Conservation (phyloP, 2,888 invertebrate genomes). For the Amphipoea oculea region DNA sequence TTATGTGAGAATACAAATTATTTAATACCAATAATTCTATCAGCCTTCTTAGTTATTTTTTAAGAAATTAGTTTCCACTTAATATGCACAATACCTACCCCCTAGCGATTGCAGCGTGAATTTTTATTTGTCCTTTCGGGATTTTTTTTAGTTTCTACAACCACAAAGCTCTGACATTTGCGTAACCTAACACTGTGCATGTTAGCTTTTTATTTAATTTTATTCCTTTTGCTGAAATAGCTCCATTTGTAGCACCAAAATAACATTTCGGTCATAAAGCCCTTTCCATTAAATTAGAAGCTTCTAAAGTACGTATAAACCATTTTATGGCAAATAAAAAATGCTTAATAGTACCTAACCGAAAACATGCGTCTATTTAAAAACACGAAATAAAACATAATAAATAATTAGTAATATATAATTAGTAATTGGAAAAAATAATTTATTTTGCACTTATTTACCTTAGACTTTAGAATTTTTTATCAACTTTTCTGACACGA, state of each 20-base stretch:
- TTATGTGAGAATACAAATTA: conserved; percentile 6
- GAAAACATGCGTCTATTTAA: conserved; percentile 10
- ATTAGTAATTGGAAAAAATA: not conserved
- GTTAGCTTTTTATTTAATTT: conserved; percentile 37
- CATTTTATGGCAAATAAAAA: conserved; percentile 14
- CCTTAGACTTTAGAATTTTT: conserved; percentile 64
- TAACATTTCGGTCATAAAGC: conserved; percentile 22
- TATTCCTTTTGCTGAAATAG: conserved; percentile 11
- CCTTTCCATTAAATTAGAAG: not conserved
- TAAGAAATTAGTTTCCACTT: not conserved
- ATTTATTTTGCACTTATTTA: conserved; percentile 47
- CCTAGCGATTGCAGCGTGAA: conserved; percentile 25
- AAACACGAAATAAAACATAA: conserved; percentile 3
- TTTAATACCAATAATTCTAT: conserved; percentile 16
- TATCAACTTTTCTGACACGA: conserved; percentile 76
- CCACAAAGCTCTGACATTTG: conserved; percentile 17
- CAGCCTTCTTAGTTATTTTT: conserved; percentile 8
- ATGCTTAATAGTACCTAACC: conserved; percentile 7
- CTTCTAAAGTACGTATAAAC: conserved; percentile 6
- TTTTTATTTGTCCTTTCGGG: conserved; percentile 11
- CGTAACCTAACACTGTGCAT: conserved; percentile 51
- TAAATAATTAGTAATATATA: not conserved
- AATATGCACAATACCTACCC: conserved; percentile 38
- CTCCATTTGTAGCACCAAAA: conserved; percentile 23
- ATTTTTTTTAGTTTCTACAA: not conserved